These are phyloP conservation scores for Torymus auratus DNA, from an alignment of 2,888 invertebrate genomes.

Conservation along the genomic window DNA sequence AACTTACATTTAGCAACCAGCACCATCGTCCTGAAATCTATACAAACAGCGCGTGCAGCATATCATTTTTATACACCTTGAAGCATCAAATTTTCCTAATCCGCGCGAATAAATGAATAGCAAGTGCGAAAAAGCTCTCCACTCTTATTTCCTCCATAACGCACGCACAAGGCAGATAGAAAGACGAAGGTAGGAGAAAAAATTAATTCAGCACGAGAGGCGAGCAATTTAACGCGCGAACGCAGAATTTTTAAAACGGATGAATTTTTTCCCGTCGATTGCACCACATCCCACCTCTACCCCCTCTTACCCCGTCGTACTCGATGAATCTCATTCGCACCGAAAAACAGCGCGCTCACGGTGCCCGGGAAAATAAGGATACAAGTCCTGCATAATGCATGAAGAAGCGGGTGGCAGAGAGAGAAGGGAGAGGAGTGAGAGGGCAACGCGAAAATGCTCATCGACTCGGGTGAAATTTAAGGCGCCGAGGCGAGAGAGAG, in stretches of 20 bases:
- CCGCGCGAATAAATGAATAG: too few relatives aligned
- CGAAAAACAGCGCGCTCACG: conserved; percentile 18
- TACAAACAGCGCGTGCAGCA: too few relatives aligned
- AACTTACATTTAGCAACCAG: too few relatives aligned
- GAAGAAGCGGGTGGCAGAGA: conserved; percentile 16
- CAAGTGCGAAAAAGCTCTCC: too few relatives aligned
- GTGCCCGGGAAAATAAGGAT: conserved; percentile 40
- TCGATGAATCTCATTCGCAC: conserved; percentile 42
- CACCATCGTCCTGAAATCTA: too few relatives aligned
- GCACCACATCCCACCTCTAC: background rate
- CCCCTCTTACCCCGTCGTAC: background rate
- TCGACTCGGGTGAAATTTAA: conserved; percentile 49
- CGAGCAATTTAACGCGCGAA: conserved; percentile 24
- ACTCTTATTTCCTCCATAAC: too few relatives aligned
- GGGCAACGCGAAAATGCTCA: conserved; percentile 51
- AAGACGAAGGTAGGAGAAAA: background rate
- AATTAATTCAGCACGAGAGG: conserved; percentile 32
- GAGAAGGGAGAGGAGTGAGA: conserved; percentile 36
- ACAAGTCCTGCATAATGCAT: conserved; percentile 49
- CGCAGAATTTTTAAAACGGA: conserved; percentile 43
- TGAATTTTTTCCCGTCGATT: conserved; percentile 31
- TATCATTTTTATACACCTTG: too few relatives aligned
- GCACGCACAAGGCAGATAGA: too few relatives aligned
- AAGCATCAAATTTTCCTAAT: too few relatives aligned
- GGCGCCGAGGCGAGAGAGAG: background rate